Evolutionary conservation across 1,140 invertebrate species (phyloP).

Genomic region (Nixonia krombeini): DNA sequence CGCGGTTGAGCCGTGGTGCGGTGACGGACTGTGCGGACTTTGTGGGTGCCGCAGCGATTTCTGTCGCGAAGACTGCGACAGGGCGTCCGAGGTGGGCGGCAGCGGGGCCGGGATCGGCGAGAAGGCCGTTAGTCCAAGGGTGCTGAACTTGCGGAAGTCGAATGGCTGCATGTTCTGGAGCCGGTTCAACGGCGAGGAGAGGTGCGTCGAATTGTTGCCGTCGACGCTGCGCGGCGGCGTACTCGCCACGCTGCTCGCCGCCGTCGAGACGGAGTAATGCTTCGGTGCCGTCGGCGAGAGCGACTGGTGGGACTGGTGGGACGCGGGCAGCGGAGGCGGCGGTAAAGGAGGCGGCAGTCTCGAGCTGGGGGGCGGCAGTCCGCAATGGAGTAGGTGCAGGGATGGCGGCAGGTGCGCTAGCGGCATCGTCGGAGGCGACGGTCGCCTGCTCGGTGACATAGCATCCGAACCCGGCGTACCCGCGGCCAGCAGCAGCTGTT

Average conservation of each 20-base stretch:
- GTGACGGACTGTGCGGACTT: slow-evolving; percentile 63
- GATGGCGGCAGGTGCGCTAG: slow-evolving; percentile 74
- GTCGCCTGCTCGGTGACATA: slow-evolving; percentile 78
- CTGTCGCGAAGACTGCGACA: slow-evolving; percentile 49
- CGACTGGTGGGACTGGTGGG: slow-evolving; percentile 63
- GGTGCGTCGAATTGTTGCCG: slow-evolving; percentile 66
- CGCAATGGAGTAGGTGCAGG: slow-evolving; percentile 72
- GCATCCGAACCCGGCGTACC: slow-evolving; percentile 71
- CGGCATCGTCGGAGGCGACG: slow-evolving; percentile 75
- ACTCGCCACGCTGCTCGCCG: too few relatives aligned
- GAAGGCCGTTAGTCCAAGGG: slow-evolving; percentile 76
- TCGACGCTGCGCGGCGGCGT: slow-evolving; percentile 56
- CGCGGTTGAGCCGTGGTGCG: slow-evolving; percentile 54
- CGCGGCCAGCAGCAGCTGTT: slow-evolving; percentile 82
- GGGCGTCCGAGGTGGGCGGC: slow-evolving; percentile 55
- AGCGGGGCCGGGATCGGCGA: slow-evolving; percentile 75
- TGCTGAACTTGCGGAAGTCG: slow-evolving; percentile 86
- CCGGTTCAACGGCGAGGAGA: slow-evolving; percentile 85
- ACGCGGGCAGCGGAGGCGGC: slow-evolving; percentile 60
- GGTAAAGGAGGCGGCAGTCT: slow-evolving; percentile 69
- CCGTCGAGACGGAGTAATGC: too few relatives aligned
- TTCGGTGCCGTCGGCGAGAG: slow-evolving; percentile 47
- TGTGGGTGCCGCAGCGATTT: slow-evolving; percentile 61
- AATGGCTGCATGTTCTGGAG: slow-evolving; percentile 96
- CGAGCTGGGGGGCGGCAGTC: slow-evolving; percentile 65